Evolutionary conservation across 2,888 invertebrate species (phyloP).

Genomic region (Drosophila planitibia): DNA sequence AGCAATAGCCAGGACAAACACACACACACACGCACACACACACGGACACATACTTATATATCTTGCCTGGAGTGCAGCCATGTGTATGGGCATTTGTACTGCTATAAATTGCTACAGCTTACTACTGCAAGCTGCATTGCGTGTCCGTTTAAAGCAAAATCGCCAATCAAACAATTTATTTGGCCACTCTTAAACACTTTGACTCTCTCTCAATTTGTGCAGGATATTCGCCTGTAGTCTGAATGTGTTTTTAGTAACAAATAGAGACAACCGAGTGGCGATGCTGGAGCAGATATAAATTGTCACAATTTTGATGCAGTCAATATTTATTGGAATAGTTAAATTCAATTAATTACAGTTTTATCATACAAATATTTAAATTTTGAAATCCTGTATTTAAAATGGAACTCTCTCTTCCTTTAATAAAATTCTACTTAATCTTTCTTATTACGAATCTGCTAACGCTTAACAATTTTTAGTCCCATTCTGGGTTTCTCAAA

Average conservation of each 20-base stretch:
- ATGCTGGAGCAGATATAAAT: not conserved
- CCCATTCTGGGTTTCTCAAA: not conserved
- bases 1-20: constrained; percentile 20
- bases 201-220: constrained; percentile 12
- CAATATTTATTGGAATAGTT: too few species aligned
- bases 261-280: not conserved
- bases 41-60: not conserved
- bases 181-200: not conserved
- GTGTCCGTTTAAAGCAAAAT: constrained; percentile 60
- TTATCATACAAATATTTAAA: too few species aligned
- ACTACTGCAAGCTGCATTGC: constrained; percentile 40
- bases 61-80: constrained; percentile 8
- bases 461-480: not conserved
- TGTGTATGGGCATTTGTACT: constrained; percentile 35
- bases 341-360: too few species aligned
- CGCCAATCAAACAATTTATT: constrained; percentile 62
- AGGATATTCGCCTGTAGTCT: constrained; percentile 6
- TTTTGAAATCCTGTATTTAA: too few species aligned
- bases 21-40: not conserved
- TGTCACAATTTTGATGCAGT: not conserved
- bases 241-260: constrained; percentile 8
- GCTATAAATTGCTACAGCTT: constrained; percentile 8
- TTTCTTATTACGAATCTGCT: not conserved
- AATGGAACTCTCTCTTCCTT: not conserved
- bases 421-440: not conserved